Base-by-base conservation (phyloP, 2,113 vertebrate species). In the Poeciliopsis turrubarensis region DNA sequence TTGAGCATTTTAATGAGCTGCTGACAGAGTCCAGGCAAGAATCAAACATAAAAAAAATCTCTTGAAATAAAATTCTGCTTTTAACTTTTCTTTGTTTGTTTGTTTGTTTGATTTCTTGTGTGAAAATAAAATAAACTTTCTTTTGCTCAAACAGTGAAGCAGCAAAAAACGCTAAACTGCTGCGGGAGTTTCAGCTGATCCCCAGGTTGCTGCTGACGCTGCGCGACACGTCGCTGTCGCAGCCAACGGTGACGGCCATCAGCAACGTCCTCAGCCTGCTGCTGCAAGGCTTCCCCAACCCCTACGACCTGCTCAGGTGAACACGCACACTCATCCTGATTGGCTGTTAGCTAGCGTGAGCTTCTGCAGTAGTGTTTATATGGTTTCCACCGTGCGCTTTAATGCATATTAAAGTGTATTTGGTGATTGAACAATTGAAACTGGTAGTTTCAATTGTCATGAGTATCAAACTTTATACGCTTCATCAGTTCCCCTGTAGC, bases 1-100 rank as follows among this genome's bases (percentile, higher is more conserved):
- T 99, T 85, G 98, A 99, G 77, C 98, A 99, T 86, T 99, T 99
- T 85, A 98, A 97, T 25, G 98, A 99, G 75, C 96, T 99, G 77
- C 95, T 99, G 69, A 99, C 98, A 2, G 98, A 99, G 87, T 99
- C 98, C 68, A 99, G 98, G 98, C 95, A 94, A 79, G 81, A 86
- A 31, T 19, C 17, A 47, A 47, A 15, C 14, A 15, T 47, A 5
- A 3, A 27, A 12, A 60, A 30, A 15, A 32, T 27, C 7, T 44
- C 6, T n/a, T 19, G 1, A 13, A 65, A 26, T 27, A 27, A 60
- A 60, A 13, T 12, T 37, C 34, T 12, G 10, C 10, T 37, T 37
- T 37, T 11, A 3, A 37, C 9, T 11, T 37, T 37, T 37, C n/a
- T n/a, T n/a, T n/a, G n/a, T 34, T 34, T 34, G 13, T 5, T 29